Evolutionary conservation across 2,888 invertebrate genomes (phyloP), one percentile per base, ranked within the genome.

Genomic region (Chloroclysta siterata): DNA sequence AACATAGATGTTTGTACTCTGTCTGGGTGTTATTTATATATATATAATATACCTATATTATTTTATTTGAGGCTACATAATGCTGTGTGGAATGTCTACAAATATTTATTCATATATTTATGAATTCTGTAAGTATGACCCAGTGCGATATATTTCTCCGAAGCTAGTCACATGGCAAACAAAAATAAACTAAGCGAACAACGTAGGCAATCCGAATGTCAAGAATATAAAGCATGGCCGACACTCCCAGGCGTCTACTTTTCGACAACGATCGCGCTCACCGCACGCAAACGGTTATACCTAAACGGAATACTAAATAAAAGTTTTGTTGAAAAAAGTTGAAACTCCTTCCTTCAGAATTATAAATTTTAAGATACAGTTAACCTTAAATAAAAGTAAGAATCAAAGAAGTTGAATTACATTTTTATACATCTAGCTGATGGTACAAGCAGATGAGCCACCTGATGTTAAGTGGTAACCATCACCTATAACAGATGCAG

Each of bases 171-270:
- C 57, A 61, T 48, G 53, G 56, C 56, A 42, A 57, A 57, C 61
- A 65, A 53, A 60, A 65, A 61, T 61, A 65, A 57, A 54, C 63
- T 48, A 52, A 44, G 54, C 63, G 39, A 60, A 22, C 33, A 52
- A 54, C 58, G 65, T 60, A 59, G 63, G 60, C 69, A 69, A 68
- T 68, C 63, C 68, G 64, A 70, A 70, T 68, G 67, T 72, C 72
- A 70, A 42, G 60, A 72, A 63, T 59, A 63, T 69, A 72, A 66
- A 66, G 67, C 63, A 70, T 65, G 36, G 66, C 72, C 65, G 67
- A 70, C 67, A 69, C 67, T 69, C 66, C 69, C 65, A 59, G 47
- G 56, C 65, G 64, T 58, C 64, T 67, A 65, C 63, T 69, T 64
- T 62, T 65, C 65, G 52, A 50, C 60, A 51, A 52, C 65, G 46